phyloP scores from a whole-genome alignment of 2,113 vertebrate species.

The Capricornis sumatraensis region DNA sequence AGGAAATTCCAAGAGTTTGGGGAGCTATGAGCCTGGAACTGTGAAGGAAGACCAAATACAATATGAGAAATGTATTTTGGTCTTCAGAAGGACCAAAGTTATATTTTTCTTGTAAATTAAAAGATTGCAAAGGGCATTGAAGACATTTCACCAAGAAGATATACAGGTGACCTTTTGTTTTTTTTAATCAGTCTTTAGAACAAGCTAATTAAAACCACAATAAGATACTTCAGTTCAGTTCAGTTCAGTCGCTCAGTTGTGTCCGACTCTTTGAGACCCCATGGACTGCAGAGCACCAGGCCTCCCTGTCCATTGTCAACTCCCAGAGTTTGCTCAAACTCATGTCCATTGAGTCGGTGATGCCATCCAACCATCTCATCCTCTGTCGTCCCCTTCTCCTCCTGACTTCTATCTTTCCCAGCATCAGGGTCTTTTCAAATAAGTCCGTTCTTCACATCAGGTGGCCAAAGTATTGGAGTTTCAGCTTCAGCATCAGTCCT shows the following conservation, averaged over 20 bases:
- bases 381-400: neutral
- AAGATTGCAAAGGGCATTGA: neutral
- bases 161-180: neutral
- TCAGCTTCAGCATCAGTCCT: neutral
- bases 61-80: neutral
- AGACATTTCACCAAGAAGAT: neutral
- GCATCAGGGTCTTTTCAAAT: neutral
- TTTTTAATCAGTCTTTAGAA: neutral
- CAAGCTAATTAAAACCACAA: neutral
- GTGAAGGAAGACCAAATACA: neutral
- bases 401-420: neutral
- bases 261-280: accelerated
- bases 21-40: neutral
- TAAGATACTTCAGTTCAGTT: neutral
- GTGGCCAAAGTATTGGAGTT: neutral
- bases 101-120: neutral
- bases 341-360: accelerated
- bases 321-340: neutral
- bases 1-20: neutral
- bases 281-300: neutral
- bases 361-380: neutral
- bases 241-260: neutral
- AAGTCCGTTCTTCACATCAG: neutral
- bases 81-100: neutral
- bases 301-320: neutral